phyloP scores from a whole-genome alignment of 1,140 invertebrate genomes.

The Acyrthosiphon pisum region DNA sequence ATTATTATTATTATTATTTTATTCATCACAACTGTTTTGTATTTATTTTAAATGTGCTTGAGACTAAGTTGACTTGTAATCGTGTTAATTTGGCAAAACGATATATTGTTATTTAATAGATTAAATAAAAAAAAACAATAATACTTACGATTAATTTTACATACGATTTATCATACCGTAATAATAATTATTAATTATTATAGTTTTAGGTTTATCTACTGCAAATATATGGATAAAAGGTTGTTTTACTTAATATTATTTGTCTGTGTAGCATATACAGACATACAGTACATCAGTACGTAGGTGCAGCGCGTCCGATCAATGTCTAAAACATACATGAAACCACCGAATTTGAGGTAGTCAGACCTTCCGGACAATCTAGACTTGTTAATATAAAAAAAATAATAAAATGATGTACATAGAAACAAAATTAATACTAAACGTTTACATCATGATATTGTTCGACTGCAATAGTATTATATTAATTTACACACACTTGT shows the following conservation, averaged over 20 bases:
- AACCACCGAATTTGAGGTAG: background rate
- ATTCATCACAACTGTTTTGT: background rate
- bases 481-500: background rate
- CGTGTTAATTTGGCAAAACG: background rate
- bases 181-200: background rate
- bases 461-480: background rate
- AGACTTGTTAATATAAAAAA: background rate
- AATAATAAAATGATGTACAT: background rate
- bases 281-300: background rate
- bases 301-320: background rate
- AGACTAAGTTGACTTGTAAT: background rate
- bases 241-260: too few species aligned
- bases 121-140: background rate
- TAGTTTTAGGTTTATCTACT: background rate
- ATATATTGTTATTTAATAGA: slow-evolving; percentile 24
- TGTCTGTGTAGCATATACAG: background rate
- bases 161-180: too few species aligned
- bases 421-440: background rate
- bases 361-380: background rate
- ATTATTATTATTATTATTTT: background rate
- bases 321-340: background rate
- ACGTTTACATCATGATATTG: background rate
- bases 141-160: background rate
- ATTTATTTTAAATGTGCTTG: background rate
- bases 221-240: too few species aligned